Conservation (phyloP, 2,888 invertebrate genomes). For the Copidosoma aretas region DNA sequence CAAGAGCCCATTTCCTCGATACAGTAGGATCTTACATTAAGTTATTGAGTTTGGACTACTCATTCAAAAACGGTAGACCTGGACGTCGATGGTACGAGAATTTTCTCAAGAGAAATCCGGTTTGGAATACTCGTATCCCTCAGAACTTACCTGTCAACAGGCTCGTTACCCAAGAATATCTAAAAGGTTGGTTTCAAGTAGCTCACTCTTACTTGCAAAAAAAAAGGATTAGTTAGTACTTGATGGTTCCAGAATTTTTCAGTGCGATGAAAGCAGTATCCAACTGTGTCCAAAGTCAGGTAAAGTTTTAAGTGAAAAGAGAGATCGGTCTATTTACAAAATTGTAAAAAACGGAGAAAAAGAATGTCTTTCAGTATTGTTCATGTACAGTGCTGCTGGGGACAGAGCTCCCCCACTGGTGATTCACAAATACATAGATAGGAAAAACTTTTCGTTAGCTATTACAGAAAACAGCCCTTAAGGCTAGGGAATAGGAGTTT, state of each 20-base stretch:
- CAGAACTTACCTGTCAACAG: neutral
- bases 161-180: neutral
- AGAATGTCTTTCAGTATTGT: neutral
- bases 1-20: no score
- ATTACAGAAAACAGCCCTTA: constrained; percentile 48
- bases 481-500: constrained; percentile 57
- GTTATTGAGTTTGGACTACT: neutral
- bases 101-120: neutral
- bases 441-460: constrained; percentile 44
- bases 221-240: neutral
- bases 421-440: constrained; percentile 38
- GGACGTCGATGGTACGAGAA: constrained; percentile 16
- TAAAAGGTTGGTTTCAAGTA: neutral
- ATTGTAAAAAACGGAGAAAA: neutral
- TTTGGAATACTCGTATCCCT: neutral
- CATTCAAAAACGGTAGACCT: constrained; percentile 1
- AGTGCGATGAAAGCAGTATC: constrained; percentile 1
- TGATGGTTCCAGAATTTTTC: neutral
- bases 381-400: constrained; percentile 46
- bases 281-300: neutral
- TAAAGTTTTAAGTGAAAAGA: neutral
- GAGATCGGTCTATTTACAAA: neutral
- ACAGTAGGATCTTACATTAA: constrained; percentile 13
- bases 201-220: neutral
- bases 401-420: constrained; percentile 47